Percentiles rank a stretch among this genome's conserved stretches.
These are phyloP conservation scores for Gavia stellata DNA, from an alignment of 2,113 vertebrate genomes.

Conservation along the genomic window DNA sequence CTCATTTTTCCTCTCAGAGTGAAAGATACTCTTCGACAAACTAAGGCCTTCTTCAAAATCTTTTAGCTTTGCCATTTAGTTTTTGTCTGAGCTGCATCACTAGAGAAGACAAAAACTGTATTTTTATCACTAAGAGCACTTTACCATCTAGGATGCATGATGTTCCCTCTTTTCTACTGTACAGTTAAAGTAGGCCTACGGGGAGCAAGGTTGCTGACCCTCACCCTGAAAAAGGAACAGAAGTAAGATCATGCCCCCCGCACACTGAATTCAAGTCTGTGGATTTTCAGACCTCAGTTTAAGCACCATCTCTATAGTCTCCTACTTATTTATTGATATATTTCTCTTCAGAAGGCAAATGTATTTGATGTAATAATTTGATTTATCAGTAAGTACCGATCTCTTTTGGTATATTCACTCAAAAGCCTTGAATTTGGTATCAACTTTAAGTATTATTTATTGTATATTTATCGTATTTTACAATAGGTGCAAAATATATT, in stretches of 20 bases:
- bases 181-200: background rate
- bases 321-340: background rate
- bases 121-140: background rate
- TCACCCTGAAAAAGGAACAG: background rate
- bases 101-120: background rate
- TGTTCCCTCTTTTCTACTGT: background rate
- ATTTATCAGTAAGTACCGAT: background rate
- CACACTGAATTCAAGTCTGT: background rate
- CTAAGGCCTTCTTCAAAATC: background rate
- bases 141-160: background rate
- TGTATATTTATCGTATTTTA: background rate
- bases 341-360: background rate
- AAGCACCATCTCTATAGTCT: background rate
- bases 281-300: background rate
- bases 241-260: background rate
- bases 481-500: background rate
- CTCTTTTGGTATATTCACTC: background rate
- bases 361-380: background rate
- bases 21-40: background rate
- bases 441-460: background rate
- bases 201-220: background rate
- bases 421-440: background rate
- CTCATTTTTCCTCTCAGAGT: background rate
- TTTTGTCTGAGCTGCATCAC: background rate
- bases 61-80: background rate